Conservation (phyloP, 2,888 invertebrate genomes). For the Yponomeuta evonymella region DNA sequence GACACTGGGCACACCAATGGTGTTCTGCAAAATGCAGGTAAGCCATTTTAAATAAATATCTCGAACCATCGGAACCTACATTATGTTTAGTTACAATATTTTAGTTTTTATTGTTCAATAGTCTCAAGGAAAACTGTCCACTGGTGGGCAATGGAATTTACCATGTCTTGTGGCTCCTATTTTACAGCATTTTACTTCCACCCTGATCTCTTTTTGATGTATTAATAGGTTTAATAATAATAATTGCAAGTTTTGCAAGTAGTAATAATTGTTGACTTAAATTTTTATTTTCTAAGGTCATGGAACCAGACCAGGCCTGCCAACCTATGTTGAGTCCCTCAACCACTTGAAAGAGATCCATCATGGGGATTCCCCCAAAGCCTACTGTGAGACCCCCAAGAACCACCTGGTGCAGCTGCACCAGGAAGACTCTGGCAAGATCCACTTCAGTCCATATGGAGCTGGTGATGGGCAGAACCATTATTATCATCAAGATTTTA, state of each 20-base stretch:
- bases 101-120: too few species aligned
- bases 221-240: too few species aligned
- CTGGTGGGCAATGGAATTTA: neutral
- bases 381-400: constrained; percentile 57
- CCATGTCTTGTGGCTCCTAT: too few species aligned
- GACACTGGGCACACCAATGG: constrained; percentile 56
- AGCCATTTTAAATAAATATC: constrained; percentile 26
- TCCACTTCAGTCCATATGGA: constrained; percentile 54
- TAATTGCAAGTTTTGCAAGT: too few species aligned
- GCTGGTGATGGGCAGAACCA: constrained; percentile 67
- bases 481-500: constrained; percentile 54
- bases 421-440: constrained; percentile 50
- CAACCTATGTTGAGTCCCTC: constrained; percentile 62
- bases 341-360: constrained; percentile 57
- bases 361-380: constrained; percentile 53
- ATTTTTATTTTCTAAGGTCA: neutral
- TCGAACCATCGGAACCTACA: neutral
- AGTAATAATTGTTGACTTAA: neutral
- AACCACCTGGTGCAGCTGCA: constrained; percentile 32
- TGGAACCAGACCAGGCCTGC: constrained; percentile 37
- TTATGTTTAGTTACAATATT: too few species aligned
- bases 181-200: too few species aligned
- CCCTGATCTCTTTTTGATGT: too few species aligned
- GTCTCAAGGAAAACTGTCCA: too few species aligned
- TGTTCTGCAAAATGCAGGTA: constrained; percentile 21